phyloP scores from a whole-genome alignment of 2,888 invertebrate genomes.

The Acronicta alni region DNA sequence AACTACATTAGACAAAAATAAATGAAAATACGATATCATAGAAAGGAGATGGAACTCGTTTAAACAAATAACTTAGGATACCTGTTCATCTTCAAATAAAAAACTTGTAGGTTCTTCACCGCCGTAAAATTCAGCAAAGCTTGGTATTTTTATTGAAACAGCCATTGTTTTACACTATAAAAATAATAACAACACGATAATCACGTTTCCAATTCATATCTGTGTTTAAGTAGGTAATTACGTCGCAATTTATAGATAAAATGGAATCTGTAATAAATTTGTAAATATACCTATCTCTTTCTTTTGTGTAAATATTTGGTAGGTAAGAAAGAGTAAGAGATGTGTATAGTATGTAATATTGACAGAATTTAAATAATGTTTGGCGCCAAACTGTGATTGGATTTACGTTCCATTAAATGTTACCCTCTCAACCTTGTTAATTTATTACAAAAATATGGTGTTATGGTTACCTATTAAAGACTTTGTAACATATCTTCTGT shows the following conservation, averaged over 20 bases:
- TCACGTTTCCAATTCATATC: neutral
- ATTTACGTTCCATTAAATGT: no score
- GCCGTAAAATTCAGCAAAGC: conserved; percentile 45
- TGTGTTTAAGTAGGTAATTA: neutral
- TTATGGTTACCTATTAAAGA: no score
- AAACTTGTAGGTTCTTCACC: conserved; percentile 50
- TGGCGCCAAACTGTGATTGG: no score
- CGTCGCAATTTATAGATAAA: conserved; percentile 10
- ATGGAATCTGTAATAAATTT: neutral
- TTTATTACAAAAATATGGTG: no score
- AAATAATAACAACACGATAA: neutral
- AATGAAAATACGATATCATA: neutral
- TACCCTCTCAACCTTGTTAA: no score
- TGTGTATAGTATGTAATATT: no score
- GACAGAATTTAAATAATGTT: no score
- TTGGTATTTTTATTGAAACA: conserved; percentile 4
- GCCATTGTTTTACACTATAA: conserved; percentile 14
- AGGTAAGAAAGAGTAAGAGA: neutral
- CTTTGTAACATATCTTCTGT: no score
- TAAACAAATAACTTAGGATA: conserved; percentile 31
- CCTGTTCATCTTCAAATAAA: conserved; percentile 72
- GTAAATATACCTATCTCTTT: conserved; percentile 2
- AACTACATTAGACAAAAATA: neutral
- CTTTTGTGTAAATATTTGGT: neutral
- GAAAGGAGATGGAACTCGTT: no score